phyloP scores from a whole-genome alignment of 2,888 invertebrate species.

The Nysson spinosus region DNA sequence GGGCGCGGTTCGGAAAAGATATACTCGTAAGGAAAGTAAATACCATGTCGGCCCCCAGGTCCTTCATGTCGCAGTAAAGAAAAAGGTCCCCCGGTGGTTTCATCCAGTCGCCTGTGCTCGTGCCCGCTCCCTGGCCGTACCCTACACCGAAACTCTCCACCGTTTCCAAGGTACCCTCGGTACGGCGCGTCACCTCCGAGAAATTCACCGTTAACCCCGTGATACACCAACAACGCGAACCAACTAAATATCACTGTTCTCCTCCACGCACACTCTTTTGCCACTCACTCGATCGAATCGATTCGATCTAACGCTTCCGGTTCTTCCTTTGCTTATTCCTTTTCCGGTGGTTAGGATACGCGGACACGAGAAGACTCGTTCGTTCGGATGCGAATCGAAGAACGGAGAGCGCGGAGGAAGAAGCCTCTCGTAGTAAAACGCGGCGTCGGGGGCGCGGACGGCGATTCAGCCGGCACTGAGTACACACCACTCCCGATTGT shows the following conservation, averaged over 20 bases:
- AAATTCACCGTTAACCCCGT: conserved; percentile 70
- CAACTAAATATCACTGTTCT: conserved; percentile 43
- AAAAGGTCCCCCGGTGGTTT: conserved; percentile 85
- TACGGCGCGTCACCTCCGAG: conserved; percentile 67
- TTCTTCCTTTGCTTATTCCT: too few relatives aligned
- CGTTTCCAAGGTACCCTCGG: conserved; percentile 73
- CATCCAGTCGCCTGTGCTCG: conserved; percentile 79
- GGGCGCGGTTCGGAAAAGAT: not conserved
- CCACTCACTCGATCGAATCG: too few relatives aligned
- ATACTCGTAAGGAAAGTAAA: conserved; percentile 5
- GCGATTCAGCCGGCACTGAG: conserved; percentile 65
- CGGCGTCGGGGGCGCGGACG: conserved; percentile 44
- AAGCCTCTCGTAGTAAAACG: conserved; percentile 8
- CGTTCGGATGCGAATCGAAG: too few relatives aligned
- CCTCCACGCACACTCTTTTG: conserved; percentile 14
- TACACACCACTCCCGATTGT: conserved; percentile 64
- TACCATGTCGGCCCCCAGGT: conserved; percentile 91
- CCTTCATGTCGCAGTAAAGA: conserved; percentile 86
- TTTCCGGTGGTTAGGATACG: too few relatives aligned
- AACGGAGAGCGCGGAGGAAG: too few relatives aligned
- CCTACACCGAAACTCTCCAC: conserved; percentile 76
- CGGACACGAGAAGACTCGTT: too few relatives aligned
- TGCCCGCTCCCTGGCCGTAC: conserved; percentile 71
- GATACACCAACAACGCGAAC: conserved; percentile 47
- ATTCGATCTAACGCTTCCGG: too few relatives aligned